These are phyloP conservation scores for Erebia palarica DNA, from an alignment of 2,888 invertebrate species.

Conservation along the genomic window DNA sequence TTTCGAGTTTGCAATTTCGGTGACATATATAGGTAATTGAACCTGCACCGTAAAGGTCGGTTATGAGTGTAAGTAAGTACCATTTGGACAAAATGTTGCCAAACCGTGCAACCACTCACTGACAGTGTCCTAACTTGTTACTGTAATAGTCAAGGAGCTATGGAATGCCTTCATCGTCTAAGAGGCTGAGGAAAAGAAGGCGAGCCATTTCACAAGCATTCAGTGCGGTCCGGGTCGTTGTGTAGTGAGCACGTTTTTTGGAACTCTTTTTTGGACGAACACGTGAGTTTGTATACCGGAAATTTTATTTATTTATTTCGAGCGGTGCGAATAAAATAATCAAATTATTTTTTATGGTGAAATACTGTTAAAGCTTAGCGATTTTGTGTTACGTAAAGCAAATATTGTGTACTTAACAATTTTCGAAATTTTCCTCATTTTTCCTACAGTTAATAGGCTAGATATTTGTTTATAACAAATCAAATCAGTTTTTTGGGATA, in stretches of 20 bases:
- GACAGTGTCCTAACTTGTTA: slow-evolving; percentile 35
- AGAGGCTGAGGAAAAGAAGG: slow-evolving; percentile 37
- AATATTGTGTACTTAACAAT: background rate
- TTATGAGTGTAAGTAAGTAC: background rate
- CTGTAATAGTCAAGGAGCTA: slow-evolving; percentile 34
- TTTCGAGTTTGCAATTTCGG: too few species aligned
- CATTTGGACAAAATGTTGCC: slow-evolving; percentile 27
- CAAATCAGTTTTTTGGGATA: too few species aligned
- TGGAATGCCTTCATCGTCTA: slow-evolving; percentile 34
- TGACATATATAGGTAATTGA: background rate
- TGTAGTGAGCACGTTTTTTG: slow-evolving; percentile 46
- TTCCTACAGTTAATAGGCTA: too few species aligned
- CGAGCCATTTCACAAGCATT: slow-evolving; percentile 32
- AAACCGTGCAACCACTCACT: slow-evolving; percentile 33
- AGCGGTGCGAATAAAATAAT: slow-evolving; percentile 9
- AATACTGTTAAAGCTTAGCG: background rate
- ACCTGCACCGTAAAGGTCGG: background rate
- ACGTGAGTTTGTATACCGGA: slow-evolving; percentile 28
- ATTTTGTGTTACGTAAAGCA: background rate
- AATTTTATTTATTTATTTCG: background rate
- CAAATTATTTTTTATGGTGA: background rate
- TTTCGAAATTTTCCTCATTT: too few species aligned
- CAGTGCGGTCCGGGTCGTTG: slow-evolving; percentile 52
- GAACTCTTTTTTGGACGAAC: slow-evolving; percentile 20
- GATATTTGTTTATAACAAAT: too few species aligned